A percentile compares a stretch with the other conserved stretches of the same genome.
Conservation (phyloP, 2,113 vertebrate species). For the Crotophaga sulcirostris region DNA sequence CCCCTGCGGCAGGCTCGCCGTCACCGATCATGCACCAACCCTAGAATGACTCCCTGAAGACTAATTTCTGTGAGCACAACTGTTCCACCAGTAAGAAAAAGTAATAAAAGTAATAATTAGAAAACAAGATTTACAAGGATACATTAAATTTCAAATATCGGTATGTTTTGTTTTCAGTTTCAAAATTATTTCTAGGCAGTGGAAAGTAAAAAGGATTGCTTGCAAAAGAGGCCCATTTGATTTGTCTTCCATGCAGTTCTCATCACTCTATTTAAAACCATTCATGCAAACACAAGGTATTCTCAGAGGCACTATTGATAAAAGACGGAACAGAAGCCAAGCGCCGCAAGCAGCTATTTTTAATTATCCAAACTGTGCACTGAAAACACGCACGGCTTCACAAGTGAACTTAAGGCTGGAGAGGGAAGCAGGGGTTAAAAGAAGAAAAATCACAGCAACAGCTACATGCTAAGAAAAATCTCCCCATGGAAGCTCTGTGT, state of each 20-base stretch:
- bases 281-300: conserved; percentile 58
- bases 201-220: background rate
- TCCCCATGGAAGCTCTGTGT: background rate
- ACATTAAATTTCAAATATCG: background rate
- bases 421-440: background rate
- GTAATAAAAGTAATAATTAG: background rate
- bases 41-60: background rate
- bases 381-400: conserved; percentile 24
- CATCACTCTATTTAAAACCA: conserved; percentile 45
- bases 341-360: conserved; percentile 32
- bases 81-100: background rate
- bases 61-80: background rate
- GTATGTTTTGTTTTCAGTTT: background rate
- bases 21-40: background rate
- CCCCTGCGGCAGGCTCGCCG: accelerated
- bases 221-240: background rate
- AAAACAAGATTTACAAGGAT: background rate
- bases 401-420: background rate
- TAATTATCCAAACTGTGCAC: conserved; percentile 45
- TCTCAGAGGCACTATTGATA: conserved; percentile 53
- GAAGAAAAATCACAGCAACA: background rate
- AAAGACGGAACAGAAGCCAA: conserved; percentile 57
- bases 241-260: background rate
- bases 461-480: background rate
- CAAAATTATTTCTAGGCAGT: background rate